A percentile compares a stretch with the other conserved stretches of the same genome.
Conservation (phyloP, 2,888 invertebrate species). For the Hybos culiciformis region DNA sequence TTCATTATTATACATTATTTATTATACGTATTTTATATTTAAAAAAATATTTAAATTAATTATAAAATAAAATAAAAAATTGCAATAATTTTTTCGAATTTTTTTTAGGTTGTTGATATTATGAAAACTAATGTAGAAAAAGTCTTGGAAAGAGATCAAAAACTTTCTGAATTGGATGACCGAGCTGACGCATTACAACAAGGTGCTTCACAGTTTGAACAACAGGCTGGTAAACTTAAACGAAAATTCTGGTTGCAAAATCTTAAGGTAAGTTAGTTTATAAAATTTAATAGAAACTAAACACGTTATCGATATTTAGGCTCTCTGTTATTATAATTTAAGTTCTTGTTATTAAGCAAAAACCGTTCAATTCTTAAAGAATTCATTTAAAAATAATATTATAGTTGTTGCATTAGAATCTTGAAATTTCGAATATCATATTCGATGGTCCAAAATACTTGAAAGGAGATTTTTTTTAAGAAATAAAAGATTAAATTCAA, state of each 20-base stretch:
- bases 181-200: constrained; percentile 90
- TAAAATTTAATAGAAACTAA: background rate
- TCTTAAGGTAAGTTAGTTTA: constrained; percentile 50
- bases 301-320: background rate
- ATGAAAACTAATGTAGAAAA: constrained; percentile 95
- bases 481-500: too few species aligned
- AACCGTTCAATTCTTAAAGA: too few species aligned
- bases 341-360: too few species aligned
- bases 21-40: background rate
- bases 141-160: constrained; percentile 88
- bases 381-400: too few species aligned
- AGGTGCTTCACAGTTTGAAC: constrained; percentile 92
- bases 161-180: constrained; percentile 87
- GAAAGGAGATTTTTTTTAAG: too few species aligned
- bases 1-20: background rate
- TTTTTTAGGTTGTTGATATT: constrained; percentile 65
- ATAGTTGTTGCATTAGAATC: too few species aligned
- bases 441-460: too few species aligned
- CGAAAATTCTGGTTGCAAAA: constrained; percentile 97
- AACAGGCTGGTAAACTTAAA: constrained; percentile 92
- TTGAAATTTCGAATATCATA: too few species aligned
- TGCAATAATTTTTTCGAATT: background rate
- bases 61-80: background rate
- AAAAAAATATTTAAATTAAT: background rate
- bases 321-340: background rate